A percentile compares a stretch with the other conserved stretches of the same genome.
Conservation (phyloP, 2,888 invertebrate genomes). For the Nymphalis urticae region DNA sequence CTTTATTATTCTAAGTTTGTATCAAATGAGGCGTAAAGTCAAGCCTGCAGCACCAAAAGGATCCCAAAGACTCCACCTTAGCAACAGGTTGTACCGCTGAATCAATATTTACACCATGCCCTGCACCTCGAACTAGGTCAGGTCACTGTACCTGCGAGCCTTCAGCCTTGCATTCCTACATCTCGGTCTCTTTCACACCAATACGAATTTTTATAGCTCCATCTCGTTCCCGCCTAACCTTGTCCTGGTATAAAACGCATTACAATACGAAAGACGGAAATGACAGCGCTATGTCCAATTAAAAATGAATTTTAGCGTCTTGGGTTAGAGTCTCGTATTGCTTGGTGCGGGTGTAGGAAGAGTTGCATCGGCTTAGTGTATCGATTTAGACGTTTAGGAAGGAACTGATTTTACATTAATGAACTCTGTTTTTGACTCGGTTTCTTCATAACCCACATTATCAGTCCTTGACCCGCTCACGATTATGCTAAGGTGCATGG, state of each 20-base stretch:
- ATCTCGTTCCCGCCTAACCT: conserved; percentile 64
- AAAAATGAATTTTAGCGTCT: conserved; percentile 54
- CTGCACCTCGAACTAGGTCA: conserved; percentile 76
- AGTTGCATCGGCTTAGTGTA: conserved; percentile 42
- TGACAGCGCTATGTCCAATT: conserved; percentile 56
- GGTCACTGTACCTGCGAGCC: conserved; percentile 77
- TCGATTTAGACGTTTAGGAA: conserved; percentile 59
- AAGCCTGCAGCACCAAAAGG: conserved; percentile 21
- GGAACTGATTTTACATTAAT: conserved; percentile 68
- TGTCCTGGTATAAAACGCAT: conserved; percentile 58
- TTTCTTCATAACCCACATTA: conserved; percentile 57
- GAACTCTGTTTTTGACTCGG: conserved; percentile 40
- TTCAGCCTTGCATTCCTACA: conserved; percentile 71
- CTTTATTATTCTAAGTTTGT: neutral
- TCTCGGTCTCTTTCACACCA: conserved; percentile 49
- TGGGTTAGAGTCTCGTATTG: conserved; percentile 32
- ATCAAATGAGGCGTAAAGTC: neutral
- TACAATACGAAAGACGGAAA: conserved; percentile 75
- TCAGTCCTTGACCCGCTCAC: conserved; percentile 56
- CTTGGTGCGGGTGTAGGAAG: conserved; percentile 32
- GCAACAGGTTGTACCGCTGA: conserved; percentile 74
- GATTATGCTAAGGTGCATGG: conserved; percentile 25
- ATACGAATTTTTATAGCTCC: conserved; percentile 42
- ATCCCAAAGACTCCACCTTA: conserved; percentile 48
- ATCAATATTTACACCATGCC: conserved; percentile 76